Base-by-base conservation (phyloP, 2,888 invertebrate genomes). In the Volucella bombylans region DNA sequence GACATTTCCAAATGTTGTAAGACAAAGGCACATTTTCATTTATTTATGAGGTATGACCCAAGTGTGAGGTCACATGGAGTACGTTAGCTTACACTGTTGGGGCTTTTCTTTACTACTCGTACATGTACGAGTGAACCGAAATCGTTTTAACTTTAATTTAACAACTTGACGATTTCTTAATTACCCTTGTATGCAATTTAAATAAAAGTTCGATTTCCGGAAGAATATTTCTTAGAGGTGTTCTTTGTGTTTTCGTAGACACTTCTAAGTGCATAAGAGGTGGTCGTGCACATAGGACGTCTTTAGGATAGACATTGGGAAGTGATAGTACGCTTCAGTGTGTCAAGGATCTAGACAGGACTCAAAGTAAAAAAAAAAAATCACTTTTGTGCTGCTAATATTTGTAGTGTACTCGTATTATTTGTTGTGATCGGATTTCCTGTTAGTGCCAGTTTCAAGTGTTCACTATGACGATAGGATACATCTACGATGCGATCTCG, bases 171-270 rank as follows among this genome's bases (percentile, higher is more conserved):
- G 47, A 69, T 52, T 65, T 62, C 62, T 43, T 61, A 43, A 61
- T 55, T 50, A 77, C 77, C 72, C 71, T 72, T 71, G 55, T 38
- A 43, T 18, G n/a, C 38, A 45, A 79, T 67, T 79, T 83, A 41
- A 69, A 78, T 64, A 71, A 71, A 62, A 78, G 69, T 55, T 65
- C 18, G 68, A 54, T 49, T 14, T 67, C 41, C 38, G 23, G 69
- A 45, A 31, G 31, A 59, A 71, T 55, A 45, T 38, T 41, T 52
- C 54, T 50, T 54, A 67, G 39, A 55, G 45, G 50, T 45, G 43
- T 55, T 55, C 49, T 18, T 55, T 54, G 45, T 10, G 52, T 47
- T 68, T 82, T 57, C 12, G 14, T 43, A 14, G 45, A 52, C 45
- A 59, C 50, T 73, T 57, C 50, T 43, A 43, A 67, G 74, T 74